Conservation (phyloP, 2,797 vertebrate species). For the Chelmon rostratus region DNA sequence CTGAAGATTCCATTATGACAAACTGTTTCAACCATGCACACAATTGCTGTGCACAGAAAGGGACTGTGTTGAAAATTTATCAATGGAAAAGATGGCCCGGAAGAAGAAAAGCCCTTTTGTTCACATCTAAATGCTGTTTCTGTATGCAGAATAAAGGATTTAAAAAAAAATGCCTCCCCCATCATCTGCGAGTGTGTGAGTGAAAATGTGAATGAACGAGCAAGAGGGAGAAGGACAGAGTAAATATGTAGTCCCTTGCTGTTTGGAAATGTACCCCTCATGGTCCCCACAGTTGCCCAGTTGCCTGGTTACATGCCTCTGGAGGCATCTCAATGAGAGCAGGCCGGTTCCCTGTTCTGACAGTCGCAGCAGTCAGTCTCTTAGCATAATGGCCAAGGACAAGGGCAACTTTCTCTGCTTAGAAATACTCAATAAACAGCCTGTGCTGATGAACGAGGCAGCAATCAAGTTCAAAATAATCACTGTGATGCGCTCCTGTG, state of each 20-base stretch:
- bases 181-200: slow-evolving; percentile 25
- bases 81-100: slow-evolving; percentile 66
- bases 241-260: slow-evolving; percentile 70
- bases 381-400: slow-evolving; percentile 74
- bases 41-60: slow-evolving; percentile 51
- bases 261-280: slow-evolving; percentile 69
- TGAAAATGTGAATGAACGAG: slow-evolving; percentile 68
- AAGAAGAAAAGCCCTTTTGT: slow-evolving; percentile 66
- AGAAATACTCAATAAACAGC: slow-evolving; percentile 62
- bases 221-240: slow-evolving; percentile 36
- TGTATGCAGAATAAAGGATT: slow-evolving; percentile 66
- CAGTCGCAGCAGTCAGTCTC: slow-evolving; percentile 72
- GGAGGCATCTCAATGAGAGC: slow-evolving; percentile 75
- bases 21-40: slow-evolving; percentile 65
- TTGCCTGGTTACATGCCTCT: slow-evolving; percentile 83
- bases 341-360: slow-evolving; percentile 71
- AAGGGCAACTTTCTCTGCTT: slow-evolving; percentile 71
- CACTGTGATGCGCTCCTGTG: slow-evolving; percentile 8
- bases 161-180: slow-evolving; percentile 49
- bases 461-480: slow-evolving; percentile 54
- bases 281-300: slow-evolving; percentile 75
- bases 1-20: slow-evolving; percentile 59
- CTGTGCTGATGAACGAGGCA: slow-evolving; percentile 55
- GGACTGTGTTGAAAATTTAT: slow-evolving; percentile 59
- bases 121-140: slow-evolving; percentile 66